These are phyloP conservation scores for Takifugu flavidus DNA, from an alignment of 2,113 vertebrate genomes.

Conservation along the genomic window DNA sequence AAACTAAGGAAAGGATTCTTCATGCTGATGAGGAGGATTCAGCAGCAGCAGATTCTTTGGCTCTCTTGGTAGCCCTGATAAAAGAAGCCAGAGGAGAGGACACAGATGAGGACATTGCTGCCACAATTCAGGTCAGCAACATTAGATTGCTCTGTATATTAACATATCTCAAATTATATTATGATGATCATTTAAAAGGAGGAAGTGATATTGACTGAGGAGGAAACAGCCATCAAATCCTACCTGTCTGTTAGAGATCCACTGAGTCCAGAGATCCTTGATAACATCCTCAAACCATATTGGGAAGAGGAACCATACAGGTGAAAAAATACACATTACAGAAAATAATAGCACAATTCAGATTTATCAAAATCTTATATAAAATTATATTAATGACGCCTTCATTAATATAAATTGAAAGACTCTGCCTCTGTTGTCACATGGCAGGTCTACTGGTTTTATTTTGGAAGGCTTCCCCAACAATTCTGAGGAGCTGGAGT, in stretches of 20 bases:
- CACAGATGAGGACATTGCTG: not conserved
- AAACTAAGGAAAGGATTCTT: conserved; percentile 76
- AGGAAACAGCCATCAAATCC: conserved; percentile 83
- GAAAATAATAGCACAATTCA: too few species aligned
- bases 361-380: too few species aligned
- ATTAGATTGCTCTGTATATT: not conserved
- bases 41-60: conserved; percentile 56
- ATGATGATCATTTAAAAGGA: too few species aligned
- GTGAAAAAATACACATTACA: conserved; percentile 45
- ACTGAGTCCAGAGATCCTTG: conserved; percentile 79
- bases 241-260: conserved; percentile 75
- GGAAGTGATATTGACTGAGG: conserved; percentile 75
- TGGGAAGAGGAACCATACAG: conserved; percentile 90
- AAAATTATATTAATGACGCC: too few species aligned
- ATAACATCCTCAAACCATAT: conserved; percentile 79
- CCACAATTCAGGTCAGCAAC: conserved; percentile 27
- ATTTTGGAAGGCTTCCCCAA: conserved; percentile 91
- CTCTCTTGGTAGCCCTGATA: conserved; percentile 61
- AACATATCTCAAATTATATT: not conserved
- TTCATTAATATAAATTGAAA: too few species aligned
- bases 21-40: conserved; percentile 73
- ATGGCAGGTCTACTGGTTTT: conserved; percentile 86
- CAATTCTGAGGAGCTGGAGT: conserved; percentile 76
- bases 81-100: conserved; percentile 30
- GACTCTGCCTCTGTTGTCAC: not conserved